Percentiles rank a stretch among this genome's conserved stretches.
These are phyloP conservation scores for Nixonia krombeini DNA, from an alignment of 1,140 invertebrate genomes.

Conservation along the genomic window DNA sequence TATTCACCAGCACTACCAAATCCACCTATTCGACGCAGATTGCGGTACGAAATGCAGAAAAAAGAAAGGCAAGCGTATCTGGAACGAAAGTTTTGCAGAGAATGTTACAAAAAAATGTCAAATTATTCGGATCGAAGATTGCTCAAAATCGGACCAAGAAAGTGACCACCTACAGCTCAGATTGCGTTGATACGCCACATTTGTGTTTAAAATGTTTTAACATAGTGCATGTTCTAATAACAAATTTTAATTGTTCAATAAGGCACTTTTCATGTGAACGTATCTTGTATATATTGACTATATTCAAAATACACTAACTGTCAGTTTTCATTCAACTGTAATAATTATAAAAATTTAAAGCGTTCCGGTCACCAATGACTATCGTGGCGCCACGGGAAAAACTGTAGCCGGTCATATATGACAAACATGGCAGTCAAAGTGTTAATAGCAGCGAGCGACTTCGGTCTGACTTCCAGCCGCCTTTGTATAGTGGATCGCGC, in stretches of 20 bases:
- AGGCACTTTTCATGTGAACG: slow-evolving; percentile 10
- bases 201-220: no score
- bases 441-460: no score
- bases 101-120: slow-evolving; percentile 29
- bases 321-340: slow-evolving; percentile 15
- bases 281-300: no score
- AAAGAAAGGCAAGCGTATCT: slow-evolving; percentile 36
- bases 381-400: background rate
- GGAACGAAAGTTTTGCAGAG: slow-evolving; percentile 33
- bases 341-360: slow-evolving; percentile 12
- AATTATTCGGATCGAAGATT: slow-evolving; percentile 17
- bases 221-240: no score
- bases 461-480: no score
- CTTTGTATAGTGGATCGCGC: no score
- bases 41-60: slow-evolving; percentile 12
- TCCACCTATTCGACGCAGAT: slow-evolving; percentile 12
- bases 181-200: slow-evolving; percentile 32
- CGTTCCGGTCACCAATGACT: slow-evolving; percentile 14
- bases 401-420: no score
- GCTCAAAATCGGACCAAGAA: slow-evolving; percentile 44
- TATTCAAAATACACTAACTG: slow-evolving; percentile 3
- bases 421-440: no score
- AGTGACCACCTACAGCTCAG: slow-evolving; percentile 42
- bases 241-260: slow-evolving; percentile 12
- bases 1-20: slow-evolving; percentile 6